Percentiles rank a stretch among this genome's conserved stretches.
Conservation (phyloP, 2,113 vertebrate species). For the Anser cygnoides region DNA sequence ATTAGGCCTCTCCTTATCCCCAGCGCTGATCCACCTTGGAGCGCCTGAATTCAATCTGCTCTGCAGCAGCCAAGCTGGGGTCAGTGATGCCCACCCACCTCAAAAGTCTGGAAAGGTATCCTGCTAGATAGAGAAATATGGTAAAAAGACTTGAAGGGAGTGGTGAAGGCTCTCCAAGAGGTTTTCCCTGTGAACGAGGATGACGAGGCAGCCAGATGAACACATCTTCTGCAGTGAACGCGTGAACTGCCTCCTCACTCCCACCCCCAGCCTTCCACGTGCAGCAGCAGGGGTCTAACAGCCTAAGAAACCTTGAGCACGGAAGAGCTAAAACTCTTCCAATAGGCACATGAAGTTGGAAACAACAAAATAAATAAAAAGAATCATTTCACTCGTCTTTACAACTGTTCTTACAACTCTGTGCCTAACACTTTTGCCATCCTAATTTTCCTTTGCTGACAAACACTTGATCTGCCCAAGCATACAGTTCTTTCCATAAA, state of each 20-base stretch:
- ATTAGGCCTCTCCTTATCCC: not conserved
- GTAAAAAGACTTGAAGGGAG: not conserved
- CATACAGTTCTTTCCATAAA: not conserved
- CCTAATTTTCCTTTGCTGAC: not conserved
- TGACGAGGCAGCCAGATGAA: not conserved
- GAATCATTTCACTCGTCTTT: not conserved
- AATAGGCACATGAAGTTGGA: not conserved
- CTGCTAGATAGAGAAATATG: not conserved
- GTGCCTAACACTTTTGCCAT: not conserved
- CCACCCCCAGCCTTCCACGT: not conserved
- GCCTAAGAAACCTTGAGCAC: not conserved
- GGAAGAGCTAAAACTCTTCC: not conserved
- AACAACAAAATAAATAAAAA: not conserved
- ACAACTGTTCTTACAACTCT: not conserved
- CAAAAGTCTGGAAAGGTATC: not conserved
- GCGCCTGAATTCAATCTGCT: not conserved
- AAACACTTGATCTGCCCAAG: not conserved
- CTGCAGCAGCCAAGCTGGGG: not conserved
- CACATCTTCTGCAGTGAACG: not conserved
- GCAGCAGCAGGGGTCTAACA: slow-evolving; percentile 6
- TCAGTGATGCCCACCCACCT: not conserved
- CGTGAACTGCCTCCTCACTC: not conserved
- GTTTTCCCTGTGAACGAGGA: not conserved
- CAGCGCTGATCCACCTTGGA: not conserved
- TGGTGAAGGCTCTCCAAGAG: not conserved